Base-by-base conservation (phyloP, 2,888 invertebrate genomes). In the Dyspetes luteomarginatus region DNA sequence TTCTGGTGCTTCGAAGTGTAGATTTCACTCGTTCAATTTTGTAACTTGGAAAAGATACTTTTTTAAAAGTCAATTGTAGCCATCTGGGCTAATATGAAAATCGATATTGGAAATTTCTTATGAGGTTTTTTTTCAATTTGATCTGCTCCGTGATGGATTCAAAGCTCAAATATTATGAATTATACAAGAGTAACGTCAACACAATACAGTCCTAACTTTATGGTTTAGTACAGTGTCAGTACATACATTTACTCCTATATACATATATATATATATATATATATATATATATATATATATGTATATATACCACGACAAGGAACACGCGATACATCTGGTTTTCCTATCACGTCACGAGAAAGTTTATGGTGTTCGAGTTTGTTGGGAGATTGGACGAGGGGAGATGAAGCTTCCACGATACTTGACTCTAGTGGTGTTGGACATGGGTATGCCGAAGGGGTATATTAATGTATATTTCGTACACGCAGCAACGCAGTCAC, bases 261-360 rank as follows among this genome's bases (percentile, higher is more conserved):
- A 36, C 0, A 12, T 52, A 52, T 50, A 22, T 60, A 45, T 50
- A n/a, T 17, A 7, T 50, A 26, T 19, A 2, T 45, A 24, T 12
- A 22, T 22, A 36, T 22, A 17, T 52, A 52, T 52, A 22, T 68
- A 41, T 55, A n/a, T 24, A 4, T 55, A 17, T 17, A 7, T 30
- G 36, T 36, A 36, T 36, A 36, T 36, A 5, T 9, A 5, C 36
- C 12, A 12, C 7, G 36, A 48, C 48, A 5, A 17, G 48, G n/a
- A 17, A 17, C 48, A 5, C 4, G 19, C 19, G 17, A 5, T 15
- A 15, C 45, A 78, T 78, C 62, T 41, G 62, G 62, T 68, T 78
- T 78, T 74, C 73, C 24, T 30, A 68, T 78, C 73, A 74, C 78
- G 78, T 74, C 73, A 69, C 3, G 24, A 45, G 62, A 30, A 74